Conservation (phyloP, 2,888 invertebrate species). For the Cynaeus angustus region DNA sequence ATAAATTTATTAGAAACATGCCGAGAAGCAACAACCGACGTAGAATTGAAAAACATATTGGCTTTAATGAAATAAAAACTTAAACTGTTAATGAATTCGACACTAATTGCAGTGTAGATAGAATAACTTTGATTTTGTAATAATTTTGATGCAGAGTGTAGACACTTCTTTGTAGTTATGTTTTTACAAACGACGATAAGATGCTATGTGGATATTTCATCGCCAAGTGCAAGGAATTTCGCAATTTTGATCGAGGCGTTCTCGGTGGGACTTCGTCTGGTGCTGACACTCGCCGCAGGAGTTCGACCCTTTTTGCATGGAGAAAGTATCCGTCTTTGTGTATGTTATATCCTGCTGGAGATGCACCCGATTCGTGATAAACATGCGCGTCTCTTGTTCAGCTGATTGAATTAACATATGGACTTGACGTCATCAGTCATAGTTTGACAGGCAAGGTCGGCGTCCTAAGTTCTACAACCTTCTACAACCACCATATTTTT, state of each 20-base stretch:
- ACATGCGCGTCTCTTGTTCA: conserved; percentile 42
- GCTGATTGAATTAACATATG: conserved; percentile 62
- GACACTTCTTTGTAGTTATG: no score
- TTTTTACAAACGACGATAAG: no score
- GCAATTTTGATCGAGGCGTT: conserved; percentile 29
- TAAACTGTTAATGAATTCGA: no score
- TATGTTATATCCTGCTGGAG: conserved; percentile 16
- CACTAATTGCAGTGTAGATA: no score
- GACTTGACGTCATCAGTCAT: conserved; percentile 62
- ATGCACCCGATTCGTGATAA: conserved; percentile 34
- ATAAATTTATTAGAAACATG: no score
- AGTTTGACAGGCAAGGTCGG: conserved; percentile 61
- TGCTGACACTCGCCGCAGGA: conserved; percentile 40
- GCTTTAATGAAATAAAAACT: no score
- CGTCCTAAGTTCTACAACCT: conserved; percentile 35
- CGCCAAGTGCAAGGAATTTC: conserved; percentile 19
- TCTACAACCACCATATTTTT: conserved; percentile 31
- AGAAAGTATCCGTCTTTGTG: conserved; percentile 30
- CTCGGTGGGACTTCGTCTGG: conserved; percentile 33
- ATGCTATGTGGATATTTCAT: no score
- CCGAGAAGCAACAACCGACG: no score
- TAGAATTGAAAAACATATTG: no score
- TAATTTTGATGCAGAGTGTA: no score
- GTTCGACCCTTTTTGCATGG: conserved; percentile 36
- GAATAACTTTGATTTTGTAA: no score